Evolutionary conservation across 2,888 invertebrate genomes (phyloP).

Genomic region (Pseudococcus jackbeardsleyi): DNA sequence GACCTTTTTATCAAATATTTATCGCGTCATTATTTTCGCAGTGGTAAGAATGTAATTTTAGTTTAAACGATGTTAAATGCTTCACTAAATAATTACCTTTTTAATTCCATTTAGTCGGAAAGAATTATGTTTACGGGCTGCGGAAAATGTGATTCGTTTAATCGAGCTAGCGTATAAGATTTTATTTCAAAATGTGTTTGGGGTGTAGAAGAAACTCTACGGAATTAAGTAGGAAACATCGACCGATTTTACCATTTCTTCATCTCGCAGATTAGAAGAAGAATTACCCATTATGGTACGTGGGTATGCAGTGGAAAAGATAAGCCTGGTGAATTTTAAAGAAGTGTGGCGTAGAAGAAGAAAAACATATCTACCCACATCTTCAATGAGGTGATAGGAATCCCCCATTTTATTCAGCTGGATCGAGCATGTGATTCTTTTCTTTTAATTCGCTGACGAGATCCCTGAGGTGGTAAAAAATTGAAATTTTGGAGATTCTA

Average conservation of each 20-base stretch:
- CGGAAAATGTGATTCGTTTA: not conserved
- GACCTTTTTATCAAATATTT: slow-evolving; percentile 32
- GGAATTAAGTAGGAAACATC: not conserved
- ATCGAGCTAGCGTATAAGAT: slow-evolving; percentile 14
- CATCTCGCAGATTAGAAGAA: not conserved
- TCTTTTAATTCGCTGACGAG: too few species aligned
- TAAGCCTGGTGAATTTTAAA: too few species aligned
- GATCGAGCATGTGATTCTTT: too few species aligned
- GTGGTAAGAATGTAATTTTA: slow-evolving; percentile 22
- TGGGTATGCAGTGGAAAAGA: too few species aligned
- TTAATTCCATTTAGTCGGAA: slow-evolving; percentile 17
- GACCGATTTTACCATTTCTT: slow-evolving; percentile 6
- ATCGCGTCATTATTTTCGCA: slow-evolving; percentile 24
- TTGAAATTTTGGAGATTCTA: too few species aligned
- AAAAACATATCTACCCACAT: too few species aligned
- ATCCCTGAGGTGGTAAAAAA: too few species aligned
- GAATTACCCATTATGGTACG: not conserved
- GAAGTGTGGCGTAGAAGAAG: too few species aligned
- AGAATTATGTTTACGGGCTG: slow-evolving; percentile 28
- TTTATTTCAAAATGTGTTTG: slow-evolving; percentile 6
- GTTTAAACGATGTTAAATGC: slow-evolving; percentile 17
- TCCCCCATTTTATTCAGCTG: too few species aligned
- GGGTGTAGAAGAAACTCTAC: not conserved
- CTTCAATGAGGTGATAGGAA: too few species aligned
- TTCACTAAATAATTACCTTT: slow-evolving; percentile 24